Evolutionary conservation across 2,888 invertebrate genomes (phyloP).

Genomic region (Campoplex nolae): DNA sequence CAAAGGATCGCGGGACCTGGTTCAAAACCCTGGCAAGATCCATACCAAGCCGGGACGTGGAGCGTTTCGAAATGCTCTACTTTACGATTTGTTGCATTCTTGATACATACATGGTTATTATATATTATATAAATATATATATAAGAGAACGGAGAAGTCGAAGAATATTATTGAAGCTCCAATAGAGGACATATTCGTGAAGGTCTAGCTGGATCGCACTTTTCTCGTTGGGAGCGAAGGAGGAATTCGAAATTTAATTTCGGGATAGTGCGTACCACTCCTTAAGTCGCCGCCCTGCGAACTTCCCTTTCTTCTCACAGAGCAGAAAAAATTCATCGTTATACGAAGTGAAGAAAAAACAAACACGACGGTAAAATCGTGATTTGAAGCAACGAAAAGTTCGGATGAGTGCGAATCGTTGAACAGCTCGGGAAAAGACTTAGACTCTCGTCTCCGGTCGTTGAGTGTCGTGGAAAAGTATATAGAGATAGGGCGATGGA

Average conservation of each 20-base stretch:
- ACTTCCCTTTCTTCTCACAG: not conserved
- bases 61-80: constrained; percentile 77
- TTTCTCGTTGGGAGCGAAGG: constrained; percentile 27
- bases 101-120: constrained; percentile 20
- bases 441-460: constrained; percentile 57
- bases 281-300: not conserved
- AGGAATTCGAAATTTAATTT: constrained; percentile 72
- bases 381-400: constrained; percentile 18
- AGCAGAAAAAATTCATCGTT: constrained; percentile 4
- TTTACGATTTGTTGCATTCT: constrained; percentile 58
- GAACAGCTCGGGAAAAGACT: constrained; percentile 60
- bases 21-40: constrained; percentile 73
- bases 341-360: not conserved
- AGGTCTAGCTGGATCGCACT: constrained; percentile 54
- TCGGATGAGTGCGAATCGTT: constrained; percentile 42
- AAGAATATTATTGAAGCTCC: constrained; percentile 49
- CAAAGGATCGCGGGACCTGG: constrained; percentile 78
- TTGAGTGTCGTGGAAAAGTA: constrained; percentile 36
- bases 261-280: constrained; percentile 63
- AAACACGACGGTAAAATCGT: not conserved
- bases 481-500: constrained; percentile 49
- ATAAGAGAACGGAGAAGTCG: constrained; percentile 8
- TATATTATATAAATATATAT: not conserved
- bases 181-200: constrained; percentile 13
- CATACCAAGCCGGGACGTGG: constrained; percentile 79